Evolutionary conservation across 2,113 vertebrate genomes (phyloP).

Genomic region (Corythaeola cristata): DNA sequence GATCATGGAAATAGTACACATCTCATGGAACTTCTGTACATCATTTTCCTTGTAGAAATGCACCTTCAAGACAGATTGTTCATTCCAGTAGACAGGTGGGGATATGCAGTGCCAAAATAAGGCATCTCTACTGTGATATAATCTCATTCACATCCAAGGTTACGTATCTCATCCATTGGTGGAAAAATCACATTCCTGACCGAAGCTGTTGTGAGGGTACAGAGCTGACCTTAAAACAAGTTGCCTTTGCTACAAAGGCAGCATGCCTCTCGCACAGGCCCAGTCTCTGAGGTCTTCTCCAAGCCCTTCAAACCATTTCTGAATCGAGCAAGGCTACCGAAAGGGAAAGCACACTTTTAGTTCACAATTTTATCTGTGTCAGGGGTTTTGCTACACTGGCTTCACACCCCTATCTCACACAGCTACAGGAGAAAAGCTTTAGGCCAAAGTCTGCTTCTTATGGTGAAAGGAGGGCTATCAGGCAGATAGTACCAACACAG

Average conservation of each 20-base stretch:
- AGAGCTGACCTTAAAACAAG: neutral
- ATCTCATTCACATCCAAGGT: neutral
- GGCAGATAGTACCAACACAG: neutral
- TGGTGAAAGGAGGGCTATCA: neutral
- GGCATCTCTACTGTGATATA: neutral
- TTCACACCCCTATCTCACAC: accelerated
- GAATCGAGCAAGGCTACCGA: neutral
- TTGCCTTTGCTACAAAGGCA: neutral
- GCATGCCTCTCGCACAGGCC: accelerated
- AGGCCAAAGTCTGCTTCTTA: neutral
- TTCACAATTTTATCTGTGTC: neutral
- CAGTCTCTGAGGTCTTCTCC: neutral
- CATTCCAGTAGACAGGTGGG: neutral
- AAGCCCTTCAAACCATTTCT: neutral
- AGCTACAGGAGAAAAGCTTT: neutral
- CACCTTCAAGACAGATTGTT: neutral
- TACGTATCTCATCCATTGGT: neutral
- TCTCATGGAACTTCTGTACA: neutral
- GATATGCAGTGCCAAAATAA: neutral
- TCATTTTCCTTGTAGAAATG: neutral
- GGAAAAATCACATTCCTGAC: neutral
- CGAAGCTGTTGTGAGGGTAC: neutral
- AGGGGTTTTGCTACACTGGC: neutral
- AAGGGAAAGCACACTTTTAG: neutral
- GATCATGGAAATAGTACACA: neutral